phyloP scores from a whole-genome alignment of 2,113 vertebrate genomes.

The Sminthopsis crassicaudata region DNA sequence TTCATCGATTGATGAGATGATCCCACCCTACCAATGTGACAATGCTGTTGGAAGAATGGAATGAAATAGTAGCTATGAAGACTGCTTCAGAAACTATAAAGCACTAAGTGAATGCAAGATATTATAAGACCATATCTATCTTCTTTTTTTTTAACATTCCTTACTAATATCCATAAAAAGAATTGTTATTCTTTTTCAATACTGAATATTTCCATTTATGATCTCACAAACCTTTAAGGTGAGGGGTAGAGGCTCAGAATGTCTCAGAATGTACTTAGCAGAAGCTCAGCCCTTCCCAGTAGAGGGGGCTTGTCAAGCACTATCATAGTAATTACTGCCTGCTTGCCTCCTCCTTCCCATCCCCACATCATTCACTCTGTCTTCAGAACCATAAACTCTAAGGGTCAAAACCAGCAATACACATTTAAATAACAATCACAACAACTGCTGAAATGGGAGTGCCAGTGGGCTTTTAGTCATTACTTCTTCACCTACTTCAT shows the following conservation, averaged over 20 bases:
- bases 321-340: neutral
- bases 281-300: neutral
- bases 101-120: neutral
- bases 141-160: neutral
- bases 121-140: neutral
- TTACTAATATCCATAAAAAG: neutral
- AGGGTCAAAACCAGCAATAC: neutral
- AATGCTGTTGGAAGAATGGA: neutral
- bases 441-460: neutral
- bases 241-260: neutral
- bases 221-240: neutral
- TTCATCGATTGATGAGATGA: constrained; percentile 26
- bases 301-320: neutral
- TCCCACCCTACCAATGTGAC: neutral
- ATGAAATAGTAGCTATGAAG: neutral
- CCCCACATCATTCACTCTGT: neutral
- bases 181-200: neutral
- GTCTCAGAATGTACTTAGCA: neutral
- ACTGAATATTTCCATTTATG: neutral
- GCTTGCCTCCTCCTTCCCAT: neutral
- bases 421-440: neutral
- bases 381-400: neutral
- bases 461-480: neutral
- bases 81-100: constrained; percentile 51
- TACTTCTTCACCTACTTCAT: neutral